phyloP scores from a whole-genome alignment of 2,888 invertebrate genomes.

The Cheilosia urbana region DNA sequence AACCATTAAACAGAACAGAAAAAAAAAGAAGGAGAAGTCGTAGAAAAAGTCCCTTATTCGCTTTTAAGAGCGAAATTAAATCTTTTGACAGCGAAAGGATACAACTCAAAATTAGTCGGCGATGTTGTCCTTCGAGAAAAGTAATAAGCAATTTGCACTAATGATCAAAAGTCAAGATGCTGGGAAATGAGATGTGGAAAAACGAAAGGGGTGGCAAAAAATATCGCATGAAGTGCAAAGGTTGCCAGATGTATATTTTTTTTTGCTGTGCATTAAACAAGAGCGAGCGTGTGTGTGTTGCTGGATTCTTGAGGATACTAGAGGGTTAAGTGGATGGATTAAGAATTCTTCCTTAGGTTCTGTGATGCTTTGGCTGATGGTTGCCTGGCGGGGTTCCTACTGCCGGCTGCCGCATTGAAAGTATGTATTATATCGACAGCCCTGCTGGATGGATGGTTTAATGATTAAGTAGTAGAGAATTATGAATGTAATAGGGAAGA shows the following conservation, averaged over 20 bases:
- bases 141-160: conserved; percentile 72
- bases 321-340: conserved; percentile 58
- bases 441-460: conserved; percentile 35
- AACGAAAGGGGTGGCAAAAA: conserved; percentile 15
- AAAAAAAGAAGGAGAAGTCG: not conserved
- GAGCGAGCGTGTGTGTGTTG: not conserved
- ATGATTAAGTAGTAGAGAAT: conserved; percentile 44
- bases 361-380: not conserved
- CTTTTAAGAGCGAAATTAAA: conserved; percentile 55
- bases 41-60: conserved; percentile 19
- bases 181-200: conserved; percentile 52
- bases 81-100: conserved; percentile 66
- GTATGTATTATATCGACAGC: conserved; percentile 41
- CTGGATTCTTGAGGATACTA: conserved; percentile 48
- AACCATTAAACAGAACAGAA: conserved; percentile 13
- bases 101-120: conserved; percentile 56
- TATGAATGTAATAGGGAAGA: conserved; percentile 38
- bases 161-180: conserved; percentile 74
- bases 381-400: not conserved
- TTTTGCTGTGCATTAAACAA: too few relatives aligned
- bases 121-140: conserved; percentile 48
- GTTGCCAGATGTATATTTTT: not conserved
- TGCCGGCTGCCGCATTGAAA: not conserved
- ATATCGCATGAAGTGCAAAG: conserved; percentile 1
- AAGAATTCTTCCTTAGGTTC: conserved; percentile 51